Evolutionary conservation across 2,113 vertebrate genomes (phyloP).

Genomic region (Thinocorus orbignyianus): DNA sequence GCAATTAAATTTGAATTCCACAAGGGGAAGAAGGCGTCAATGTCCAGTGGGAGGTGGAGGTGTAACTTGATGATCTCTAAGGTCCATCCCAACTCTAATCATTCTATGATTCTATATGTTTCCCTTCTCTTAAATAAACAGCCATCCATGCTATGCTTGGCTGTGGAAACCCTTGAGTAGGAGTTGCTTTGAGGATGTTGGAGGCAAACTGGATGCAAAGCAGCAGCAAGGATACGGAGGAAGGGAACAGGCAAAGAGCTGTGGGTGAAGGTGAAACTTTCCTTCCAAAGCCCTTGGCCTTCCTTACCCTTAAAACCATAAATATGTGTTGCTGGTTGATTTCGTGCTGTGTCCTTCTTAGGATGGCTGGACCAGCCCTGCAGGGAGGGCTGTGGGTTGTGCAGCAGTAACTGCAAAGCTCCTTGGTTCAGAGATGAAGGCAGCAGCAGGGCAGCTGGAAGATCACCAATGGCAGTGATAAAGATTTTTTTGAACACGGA

Average conservation of each 20-base stretch:
- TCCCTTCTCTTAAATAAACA: neutral
- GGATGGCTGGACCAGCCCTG: fast-evolving
- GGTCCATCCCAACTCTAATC: too few relatives aligned
- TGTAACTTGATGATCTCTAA: too few relatives aligned
- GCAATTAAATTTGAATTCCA: neutral
- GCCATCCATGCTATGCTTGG: neutral
- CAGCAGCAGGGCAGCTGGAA: too few relatives aligned
- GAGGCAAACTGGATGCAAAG: neutral
- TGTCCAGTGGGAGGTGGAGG: too few relatives aligned
- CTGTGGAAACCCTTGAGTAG: neutral
- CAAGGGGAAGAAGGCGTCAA: neutral
- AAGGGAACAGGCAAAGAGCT: neutral
- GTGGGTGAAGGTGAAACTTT: fast-evolving
- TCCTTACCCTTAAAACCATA: neutral
- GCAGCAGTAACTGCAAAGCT: neutral
- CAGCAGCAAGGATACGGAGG: fast-evolving
- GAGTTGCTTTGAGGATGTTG: neutral
- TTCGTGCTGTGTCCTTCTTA: neutral
- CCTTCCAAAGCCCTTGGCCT: neutral
- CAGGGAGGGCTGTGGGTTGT: fast-evolving
- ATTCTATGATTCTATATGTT: neutral
- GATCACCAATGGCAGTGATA: too few relatives aligned
- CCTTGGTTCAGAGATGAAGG: fast-evolving
- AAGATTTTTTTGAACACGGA: neutral
- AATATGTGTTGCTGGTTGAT: neutral